phyloP scores from a whole-genome alignment of 2,888 invertebrate genomes.

The Hemicrepidius hirtus region DNA sequence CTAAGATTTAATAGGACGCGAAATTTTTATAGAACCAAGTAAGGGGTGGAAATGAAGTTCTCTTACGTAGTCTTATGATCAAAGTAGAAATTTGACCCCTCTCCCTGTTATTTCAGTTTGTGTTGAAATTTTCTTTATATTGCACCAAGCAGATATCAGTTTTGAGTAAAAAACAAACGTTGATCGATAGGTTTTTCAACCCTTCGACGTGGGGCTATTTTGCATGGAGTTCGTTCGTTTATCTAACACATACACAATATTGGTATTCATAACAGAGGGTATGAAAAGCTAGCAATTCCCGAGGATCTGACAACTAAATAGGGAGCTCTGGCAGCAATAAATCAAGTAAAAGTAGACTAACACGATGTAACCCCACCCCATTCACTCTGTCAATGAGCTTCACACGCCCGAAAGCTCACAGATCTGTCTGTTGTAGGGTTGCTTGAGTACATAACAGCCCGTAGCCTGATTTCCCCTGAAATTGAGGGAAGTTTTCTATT shows the following conservation, averaged over 20 bases:
- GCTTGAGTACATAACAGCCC: constrained; percentile 36
- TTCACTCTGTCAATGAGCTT: constrained; percentile 36
- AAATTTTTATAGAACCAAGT: too few species aligned
- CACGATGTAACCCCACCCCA: constrained; percentile 22
- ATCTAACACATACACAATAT: constrained; percentile 24
- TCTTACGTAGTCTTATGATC: too few species aligned
- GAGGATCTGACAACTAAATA: constrained; percentile 36
- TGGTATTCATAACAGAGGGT: constrained; percentile 37
- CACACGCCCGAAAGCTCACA: constrained; percentile 34
- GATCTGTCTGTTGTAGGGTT: constrained; percentile 27
- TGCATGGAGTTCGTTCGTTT: constrained; percentile 1
- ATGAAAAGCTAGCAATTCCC: constrained; percentile 38
- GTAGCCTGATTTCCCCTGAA: constrained; percentile 35
- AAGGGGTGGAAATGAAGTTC: too few species aligned
- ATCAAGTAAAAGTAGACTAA: constrained; percentile 37
- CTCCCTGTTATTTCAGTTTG: background rate
- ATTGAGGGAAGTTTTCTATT: constrained; percentile 28
- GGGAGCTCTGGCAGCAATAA: constrained; percentile 36
- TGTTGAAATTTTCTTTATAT: too few species aligned
- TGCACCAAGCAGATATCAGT: background rate
- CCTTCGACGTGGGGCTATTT: constrained; percentile 8
- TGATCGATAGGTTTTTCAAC: constrained; percentile 16
- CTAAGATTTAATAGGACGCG: too few species aligned
- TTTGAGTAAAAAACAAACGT: background rate
- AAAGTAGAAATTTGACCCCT: too few species aligned